Evolutionary conservation across 2,797 vertebrate genomes (phyloP), one percentile per base, ranked within the genome.

Genomic region (Anguilla marmorata): DNA sequence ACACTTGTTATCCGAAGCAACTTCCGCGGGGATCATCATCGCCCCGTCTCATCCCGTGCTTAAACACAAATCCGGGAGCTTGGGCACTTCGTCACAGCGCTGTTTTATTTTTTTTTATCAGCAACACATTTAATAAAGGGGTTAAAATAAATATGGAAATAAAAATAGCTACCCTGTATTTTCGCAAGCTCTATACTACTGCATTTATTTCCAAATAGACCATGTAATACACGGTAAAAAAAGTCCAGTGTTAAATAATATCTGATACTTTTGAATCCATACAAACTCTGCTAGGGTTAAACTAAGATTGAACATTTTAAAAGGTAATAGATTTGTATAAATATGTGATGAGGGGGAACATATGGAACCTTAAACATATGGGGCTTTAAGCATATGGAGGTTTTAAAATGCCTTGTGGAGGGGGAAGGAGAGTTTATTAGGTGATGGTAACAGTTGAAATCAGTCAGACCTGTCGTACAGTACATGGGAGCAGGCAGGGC

Each of bases 11-110:
- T 60, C 56, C 37, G 8, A n/a, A 21, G 30, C 56, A 50, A 33
- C 56, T 84, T 84, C 63, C 48, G 33, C 60, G 72, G 87, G 48
- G 63, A 63, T 84, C 63, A 85, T 30, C 82, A 82, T 69, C 14
- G 50, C 82, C 69, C 50, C 16, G 52, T 45, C n/a, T 88, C 12
- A 41, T 27, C 12, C 12, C n/a, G 8, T 33, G 41, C 85, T 82
- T 82, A 24, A 48, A 24, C 37, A 8, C 19, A 14, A 50, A 21
- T 27, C 45, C 41, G 16, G 41, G 41, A n/a, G 79, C 79, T 63
- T 60, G 30, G 85, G 45, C 85, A 1, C 41, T 37, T 3, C 19
- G 48, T 7, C 66, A 7, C 63, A 74, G 12, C 6, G 63, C 24
- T 86, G 19, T 50, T 48, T 48, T 24, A 11, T 48, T 50, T 45